A percentile compares a stretch with the other conserved stretches of the same genome.
Evolutionary conservation across 2,113 vertebrate species (phyloP).

Genomic region (Corythoichthys intestinalis): DNA sequence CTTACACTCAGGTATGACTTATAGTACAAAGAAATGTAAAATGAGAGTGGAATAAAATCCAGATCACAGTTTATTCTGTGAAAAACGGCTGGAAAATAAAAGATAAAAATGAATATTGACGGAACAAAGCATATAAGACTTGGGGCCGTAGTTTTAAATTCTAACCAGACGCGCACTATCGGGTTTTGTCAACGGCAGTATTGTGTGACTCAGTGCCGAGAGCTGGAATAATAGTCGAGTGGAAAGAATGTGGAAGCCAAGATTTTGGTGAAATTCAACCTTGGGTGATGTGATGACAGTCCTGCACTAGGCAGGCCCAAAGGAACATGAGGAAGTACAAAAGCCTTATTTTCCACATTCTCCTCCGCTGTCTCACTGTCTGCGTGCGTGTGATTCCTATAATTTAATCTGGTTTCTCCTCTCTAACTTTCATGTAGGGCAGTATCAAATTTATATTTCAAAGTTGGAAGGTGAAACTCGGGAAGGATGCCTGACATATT

Average conservation of each 20-base stretch:
- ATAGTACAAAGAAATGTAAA: constrained; percentile 3
- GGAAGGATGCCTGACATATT: constrained; percentile 22
- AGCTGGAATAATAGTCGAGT: constrained; percentile 58
- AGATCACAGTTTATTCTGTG: constrained; percentile 18
- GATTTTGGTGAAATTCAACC: constrained; percentile 68
- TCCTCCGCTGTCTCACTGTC: constrained; percentile 51
- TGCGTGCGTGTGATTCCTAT: constrained; percentile 42
- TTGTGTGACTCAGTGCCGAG: constrained; percentile 63
- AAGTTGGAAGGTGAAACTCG: constrained; percentile 25
- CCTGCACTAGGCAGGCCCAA: constrained; percentile 52
- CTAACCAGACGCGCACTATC: constrained; percentile 49
- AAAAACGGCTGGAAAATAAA: constrained; percentile 11
- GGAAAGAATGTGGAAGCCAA: constrained; percentile 57
- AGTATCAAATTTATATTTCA: constrained; percentile 32
- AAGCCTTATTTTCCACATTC: constrained; percentile 62
- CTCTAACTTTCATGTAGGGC: constrained; percentile 35
- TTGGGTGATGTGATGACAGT: constrained; percentile 59
- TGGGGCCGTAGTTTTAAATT: constrained; percentile 34
- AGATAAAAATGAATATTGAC: constrained; percentile 17
- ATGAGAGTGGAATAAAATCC: constrained; percentile 6
- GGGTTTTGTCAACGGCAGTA: constrained; percentile 56
- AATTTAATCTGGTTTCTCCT: constrained; percentile 41
- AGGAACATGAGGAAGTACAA: constrained; percentile 53
- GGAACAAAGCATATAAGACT: constrained; percentile 26
- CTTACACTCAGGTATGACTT: too few relatives aligned